These are phyloP conservation scores for Axinella damicornis DNA, from an alignment of 37 sponge, comb jelly and placozoan genomes.

Conservation along the genomic window DNA sequence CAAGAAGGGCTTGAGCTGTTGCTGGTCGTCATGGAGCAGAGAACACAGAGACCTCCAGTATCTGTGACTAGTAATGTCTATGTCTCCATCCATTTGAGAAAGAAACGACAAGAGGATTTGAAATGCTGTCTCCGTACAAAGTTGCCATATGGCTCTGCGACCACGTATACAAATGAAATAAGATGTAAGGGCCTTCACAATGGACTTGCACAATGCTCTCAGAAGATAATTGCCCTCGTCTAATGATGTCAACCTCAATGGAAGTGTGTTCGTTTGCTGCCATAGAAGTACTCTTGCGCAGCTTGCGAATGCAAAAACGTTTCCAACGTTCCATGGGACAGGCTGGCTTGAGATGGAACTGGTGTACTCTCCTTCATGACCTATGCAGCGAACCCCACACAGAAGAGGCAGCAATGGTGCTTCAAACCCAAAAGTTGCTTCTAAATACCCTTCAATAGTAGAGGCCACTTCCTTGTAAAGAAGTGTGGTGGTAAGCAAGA, in stretches of 20 bases:
- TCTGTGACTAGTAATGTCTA: not conserved
- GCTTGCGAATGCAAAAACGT: too few species aligned
- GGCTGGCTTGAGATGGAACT: conserved; percentile 1
- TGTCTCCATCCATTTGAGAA: not conserved
- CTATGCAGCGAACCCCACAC: conserved; percentile 52
- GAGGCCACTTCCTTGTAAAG: not conserved
- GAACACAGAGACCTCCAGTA: conserved; percentile 36
- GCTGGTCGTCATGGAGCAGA: not conserved
- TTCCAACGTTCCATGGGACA: not conserved
- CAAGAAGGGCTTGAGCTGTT: conserved; percentile 7
- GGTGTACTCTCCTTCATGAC: conserved; percentile 32
- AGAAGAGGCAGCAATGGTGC: conserved; percentile 30
- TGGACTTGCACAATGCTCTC: too few species aligned
- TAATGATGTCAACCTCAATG: too few species aligned
- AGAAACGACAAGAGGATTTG: not conserved
- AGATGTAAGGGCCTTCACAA: too few species aligned
- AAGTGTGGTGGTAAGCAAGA: conserved; percentile 31
- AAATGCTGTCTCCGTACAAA: conserved; percentile 36
- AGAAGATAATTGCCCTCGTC: too few species aligned
- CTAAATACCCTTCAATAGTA: conserved; percentile 13
- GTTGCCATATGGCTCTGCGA: too few species aligned
- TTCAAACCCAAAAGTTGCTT: conserved; percentile 31
- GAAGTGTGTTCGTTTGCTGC: too few species aligned
- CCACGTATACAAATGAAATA: too few species aligned
- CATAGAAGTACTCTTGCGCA: too few species aligned